Evolutionary conservation across 2,888 invertebrate species (phyloP).

Genomic region (Diadegma fenestrale): DNA sequence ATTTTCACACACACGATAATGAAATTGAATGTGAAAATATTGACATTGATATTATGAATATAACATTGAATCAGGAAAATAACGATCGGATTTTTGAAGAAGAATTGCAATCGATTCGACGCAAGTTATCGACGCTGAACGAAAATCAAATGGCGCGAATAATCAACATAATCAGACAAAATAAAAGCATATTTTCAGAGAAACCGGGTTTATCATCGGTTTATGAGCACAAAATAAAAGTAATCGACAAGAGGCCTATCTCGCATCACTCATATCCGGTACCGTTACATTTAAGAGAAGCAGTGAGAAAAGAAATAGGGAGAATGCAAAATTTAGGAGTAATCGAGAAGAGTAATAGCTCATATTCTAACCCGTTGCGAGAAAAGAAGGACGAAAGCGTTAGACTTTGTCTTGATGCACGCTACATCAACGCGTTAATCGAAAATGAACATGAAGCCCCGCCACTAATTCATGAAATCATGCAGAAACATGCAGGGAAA

Average conservation of each 20-base stretch:
- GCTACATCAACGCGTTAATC: slow-evolving; percentile 74
- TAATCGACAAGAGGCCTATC: neutral
- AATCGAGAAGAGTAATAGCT: slow-evolving; percentile 63
- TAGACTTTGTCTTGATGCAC: slow-evolving; percentile 75
- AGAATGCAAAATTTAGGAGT: neutral
- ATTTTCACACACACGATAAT: neutral
- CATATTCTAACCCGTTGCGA: slow-evolving; percentile 75
- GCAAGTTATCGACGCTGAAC: neutral
- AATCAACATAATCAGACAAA: neutral
- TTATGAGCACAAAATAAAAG: slow-evolving; percentile 17
- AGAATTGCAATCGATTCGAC: neutral
- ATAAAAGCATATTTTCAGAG: neutral
- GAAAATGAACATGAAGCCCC: slow-evolving; percentile 72
- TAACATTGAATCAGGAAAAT: neutral
- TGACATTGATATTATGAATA: neutral
- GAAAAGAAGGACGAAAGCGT: slow-evolving; percentile 76
- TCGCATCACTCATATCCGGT: neutral
- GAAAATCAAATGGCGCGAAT: neutral
- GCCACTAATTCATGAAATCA: slow-evolving; percentile 62
- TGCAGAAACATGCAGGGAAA: slow-evolving; percentile 67
- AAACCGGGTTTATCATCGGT: neutral
- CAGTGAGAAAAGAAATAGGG: neutral
- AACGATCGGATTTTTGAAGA: neutral
- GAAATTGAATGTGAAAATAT: neutral
- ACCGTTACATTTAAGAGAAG: neutral